Percentiles rank a stretch among this genome's conserved stretches.
phyloP scores from a whole-genome alignment of 2,113 vertebrate genomes.

The Sander vitreus region DNA sequence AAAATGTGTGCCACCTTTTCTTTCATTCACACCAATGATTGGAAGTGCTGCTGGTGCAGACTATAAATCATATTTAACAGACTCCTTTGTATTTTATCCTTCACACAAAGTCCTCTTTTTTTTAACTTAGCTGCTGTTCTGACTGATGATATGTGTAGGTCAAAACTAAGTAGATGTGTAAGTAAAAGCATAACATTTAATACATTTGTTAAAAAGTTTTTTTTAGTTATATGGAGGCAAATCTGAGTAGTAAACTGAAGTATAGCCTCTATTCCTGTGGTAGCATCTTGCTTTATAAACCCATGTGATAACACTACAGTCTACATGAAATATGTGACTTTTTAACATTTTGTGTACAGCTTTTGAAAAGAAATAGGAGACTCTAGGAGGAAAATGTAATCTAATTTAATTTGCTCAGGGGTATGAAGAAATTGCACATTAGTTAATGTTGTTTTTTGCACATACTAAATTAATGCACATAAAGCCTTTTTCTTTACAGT shows the following conservation, averaged over 20 bases:
- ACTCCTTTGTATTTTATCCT: constrained; percentile 33
- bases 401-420: neutral
- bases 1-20: constrained; percentile 75
- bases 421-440: neutral
- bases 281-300: neutral
- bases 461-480: neutral
- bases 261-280: neutral
- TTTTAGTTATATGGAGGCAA: neutral
- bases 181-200: neutral
- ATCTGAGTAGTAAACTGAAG: neutral
- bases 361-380: neutral
- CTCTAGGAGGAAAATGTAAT: neutral
- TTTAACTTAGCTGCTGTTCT: neutral
- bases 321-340: neutral
- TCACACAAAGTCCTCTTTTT: constrained; percentile 10
- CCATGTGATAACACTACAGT: neutral
- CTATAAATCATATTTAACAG: constrained; percentile 50
- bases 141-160: neutral
- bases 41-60: constrained; percentile 28
- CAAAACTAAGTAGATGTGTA: neutral
- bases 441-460: neutral
- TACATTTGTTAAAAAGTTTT: neutral
- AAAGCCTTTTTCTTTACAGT: neutral
- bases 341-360: neutral
- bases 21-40: constrained; percentile 49